phyloP scores from a whole-genome alignment of 2,113 vertebrate species.

The Megaceryle maxima region DNA sequence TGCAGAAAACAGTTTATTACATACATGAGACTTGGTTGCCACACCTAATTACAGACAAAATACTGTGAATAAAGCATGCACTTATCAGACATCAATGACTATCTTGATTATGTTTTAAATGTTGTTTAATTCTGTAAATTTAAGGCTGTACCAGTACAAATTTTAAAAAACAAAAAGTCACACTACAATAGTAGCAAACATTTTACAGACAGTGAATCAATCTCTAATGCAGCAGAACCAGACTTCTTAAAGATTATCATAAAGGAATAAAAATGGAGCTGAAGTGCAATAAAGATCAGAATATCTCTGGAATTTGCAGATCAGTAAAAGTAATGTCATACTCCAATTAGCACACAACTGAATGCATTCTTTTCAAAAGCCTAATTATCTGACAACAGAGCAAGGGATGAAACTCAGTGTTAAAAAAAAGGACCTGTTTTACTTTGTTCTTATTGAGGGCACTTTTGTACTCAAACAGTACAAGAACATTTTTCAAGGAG shows the following conservation, averaged over 20 bases:
- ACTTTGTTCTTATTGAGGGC: neutral
- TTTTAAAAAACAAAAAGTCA: slow-evolving; percentile 35
- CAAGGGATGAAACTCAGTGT: neutral
- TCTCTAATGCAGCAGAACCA: slow-evolving; percentile 48
- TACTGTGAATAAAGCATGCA: slow-evolving; percentile 65
- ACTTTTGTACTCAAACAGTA: neutral
- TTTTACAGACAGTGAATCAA: slow-evolving; percentile 40
- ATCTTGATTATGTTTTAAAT: slow-evolving; percentile 42
- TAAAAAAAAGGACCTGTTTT: neutral
- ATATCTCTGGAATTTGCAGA: slow-evolving; percentile 6
- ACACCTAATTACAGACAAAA: slow-evolving; percentile 64
- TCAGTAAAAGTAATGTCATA: slow-evolving; percentile 26
- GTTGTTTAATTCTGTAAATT: slow-evolving; percentile 45
- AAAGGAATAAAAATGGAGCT: slow-evolving; percentile 43
- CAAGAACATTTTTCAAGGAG: slow-evolving; percentile 15
- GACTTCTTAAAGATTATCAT: slow-evolving; percentile 43
- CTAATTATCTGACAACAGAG: slow-evolving; percentile 9
- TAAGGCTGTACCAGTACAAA: slow-evolving; percentile 65
- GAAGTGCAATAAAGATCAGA: slow-evolving; percentile 25
- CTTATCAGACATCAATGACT: slow-evolving; percentile 46
- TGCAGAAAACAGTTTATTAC: slow-evolving; percentile 72
- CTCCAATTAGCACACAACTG: neutral
- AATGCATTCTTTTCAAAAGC: neutral
- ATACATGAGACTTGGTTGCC: slow-evolving; percentile 34
- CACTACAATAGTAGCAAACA: slow-evolving; percentile 53